These are phyloP conservation scores for Xenopus petersii DNA, from an alignment of 2,797 vertebrate genomes.

Conservation along the genomic window DNA sequence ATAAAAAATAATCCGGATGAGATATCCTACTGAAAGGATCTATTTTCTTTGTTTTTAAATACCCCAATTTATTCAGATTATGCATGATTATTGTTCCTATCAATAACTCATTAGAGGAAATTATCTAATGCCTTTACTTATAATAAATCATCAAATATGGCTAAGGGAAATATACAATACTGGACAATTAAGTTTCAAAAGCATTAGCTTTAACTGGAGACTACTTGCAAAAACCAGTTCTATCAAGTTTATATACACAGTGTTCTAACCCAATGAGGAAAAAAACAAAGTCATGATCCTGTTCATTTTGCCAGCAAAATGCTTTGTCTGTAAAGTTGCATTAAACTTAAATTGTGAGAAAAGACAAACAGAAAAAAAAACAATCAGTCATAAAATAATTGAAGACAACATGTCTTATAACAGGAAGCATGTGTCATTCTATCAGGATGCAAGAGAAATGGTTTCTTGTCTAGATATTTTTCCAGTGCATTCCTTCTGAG, in stretches of 20 bases:
- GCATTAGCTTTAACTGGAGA: neutral
- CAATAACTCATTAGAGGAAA: too few relatives aligned
- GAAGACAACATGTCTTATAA: slow-evolving; percentile 8
- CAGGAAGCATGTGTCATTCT: slow-evolving; percentile 11
- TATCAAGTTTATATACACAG: slow-evolving; percentile 22
- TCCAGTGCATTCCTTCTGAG: slow-evolving; percentile 1
- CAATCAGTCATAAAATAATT: slow-evolving; percentile 9
- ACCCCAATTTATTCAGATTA: too few relatives aligned
- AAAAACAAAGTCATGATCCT: slow-evolving; percentile 26
- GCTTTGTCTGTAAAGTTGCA: slow-evolving; percentile 7
- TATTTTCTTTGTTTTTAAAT: too few relatives aligned
- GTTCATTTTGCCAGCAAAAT: slow-evolving; percentile 20
- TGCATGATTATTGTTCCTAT: too few relatives aligned
- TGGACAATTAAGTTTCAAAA: neutral
- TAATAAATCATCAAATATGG: too few relatives aligned
- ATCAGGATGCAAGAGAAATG: slow-evolving; percentile 2
- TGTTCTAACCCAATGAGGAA: neutral
- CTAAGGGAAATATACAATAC: too few relatives aligned
- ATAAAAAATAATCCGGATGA: too few relatives aligned
- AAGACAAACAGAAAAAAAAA: slow-evolving; percentile 4
- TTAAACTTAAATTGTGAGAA: slow-evolving; percentile 14
- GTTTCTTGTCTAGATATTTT: neutral
- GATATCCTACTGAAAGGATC: too few relatives aligned
- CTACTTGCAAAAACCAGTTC: neutral
- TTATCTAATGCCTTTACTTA: too few relatives aligned